Evolutionary conservation across 2,797 vertebrate species (phyloP).

Genomic region (Cheirogaleus major): DNA sequence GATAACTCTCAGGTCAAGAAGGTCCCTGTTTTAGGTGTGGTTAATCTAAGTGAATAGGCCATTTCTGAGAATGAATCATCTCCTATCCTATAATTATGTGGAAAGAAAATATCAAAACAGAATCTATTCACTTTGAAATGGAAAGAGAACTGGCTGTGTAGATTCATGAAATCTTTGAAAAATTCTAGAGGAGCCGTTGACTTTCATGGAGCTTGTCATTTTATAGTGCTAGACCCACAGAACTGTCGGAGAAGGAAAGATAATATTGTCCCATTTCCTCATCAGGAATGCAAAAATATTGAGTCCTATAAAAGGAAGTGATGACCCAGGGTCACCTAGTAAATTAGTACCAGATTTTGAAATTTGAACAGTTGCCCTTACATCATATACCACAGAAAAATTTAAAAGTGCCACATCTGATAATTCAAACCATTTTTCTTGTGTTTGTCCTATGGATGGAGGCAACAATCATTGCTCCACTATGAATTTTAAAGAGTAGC

Average conservation of each 20-base stretch:
- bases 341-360: neutral
- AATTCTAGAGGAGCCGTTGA: neutral
- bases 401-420: neutral
- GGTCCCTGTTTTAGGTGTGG: constrained; percentile 40
- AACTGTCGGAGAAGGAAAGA: neutral
- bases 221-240: neutral
- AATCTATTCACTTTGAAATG: neutral
- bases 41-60: constrained; percentile 7
- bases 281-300: neutral
- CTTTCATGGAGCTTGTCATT: neutral
- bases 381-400: neutral
- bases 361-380: neutral
- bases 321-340: neutral
- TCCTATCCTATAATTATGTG: neutral
- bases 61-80: neutral
- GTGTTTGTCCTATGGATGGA: neutral
- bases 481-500: neutral
- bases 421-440: neutral
- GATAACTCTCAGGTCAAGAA: constrained; percentile 51
- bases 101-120: neutral
- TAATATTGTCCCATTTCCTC: neutral
- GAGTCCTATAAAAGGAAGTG: neutral
- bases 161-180: neutral
- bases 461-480: neutral
- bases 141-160: neutral